Base-by-base conservation (phyloP, 2,888 invertebrate genomes). In the Drymonia ruficornis region DNA sequence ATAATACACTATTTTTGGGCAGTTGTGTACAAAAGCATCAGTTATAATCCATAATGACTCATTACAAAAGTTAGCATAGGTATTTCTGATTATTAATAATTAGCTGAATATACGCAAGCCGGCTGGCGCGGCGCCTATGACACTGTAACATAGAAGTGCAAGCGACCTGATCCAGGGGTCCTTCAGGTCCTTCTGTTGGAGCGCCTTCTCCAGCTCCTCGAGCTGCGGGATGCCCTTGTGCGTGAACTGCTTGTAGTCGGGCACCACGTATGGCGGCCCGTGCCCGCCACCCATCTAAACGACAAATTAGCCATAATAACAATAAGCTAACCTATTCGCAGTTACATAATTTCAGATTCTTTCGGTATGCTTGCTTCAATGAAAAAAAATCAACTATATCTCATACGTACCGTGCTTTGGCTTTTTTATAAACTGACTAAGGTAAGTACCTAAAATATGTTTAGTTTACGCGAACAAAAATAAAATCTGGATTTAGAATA, bases 141-240 rank as follows among this genome's bases (percentile, higher is more conserved):
- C 1, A 12, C 11, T 11, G 31, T 9, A 31, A 9, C 1, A 31
- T 31, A n/a, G 38, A 1, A 2, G 38, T 15, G 16, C 2, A 2
- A 16, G 9, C 8, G 8, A 96, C 96, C 98, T 95, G 50, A 97
- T 89, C 98, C 98, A 98, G 0, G 98, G 98, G 85, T 98, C 97
- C 59, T 94, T 94, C 1, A 98, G 85, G 5, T 97, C 97, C 74
- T 95, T 94, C 40, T 94, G 87, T 0, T 94, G 95, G 15, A 98
- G 91, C 0, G 94, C 94, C 59, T 93, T 87, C 80, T 96, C 93
- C 0, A 96, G 91, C 66, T 93, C 87, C 60, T 95, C 81, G 48
- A 98, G 84, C 71, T 95, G 84, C 0, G 95, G 95, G 23, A 94
- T 93, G 69, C 96, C 94, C 74, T 96, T 95, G 11, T 96, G 94